A percentile compares a stretch with the other conserved stretches of the same genome.
These are phyloP conservation scores for Misgurnus anguillicaudatus DNA, from an alignment of 2,113 vertebrate genomes.

Conservation along the genomic window DNA sequence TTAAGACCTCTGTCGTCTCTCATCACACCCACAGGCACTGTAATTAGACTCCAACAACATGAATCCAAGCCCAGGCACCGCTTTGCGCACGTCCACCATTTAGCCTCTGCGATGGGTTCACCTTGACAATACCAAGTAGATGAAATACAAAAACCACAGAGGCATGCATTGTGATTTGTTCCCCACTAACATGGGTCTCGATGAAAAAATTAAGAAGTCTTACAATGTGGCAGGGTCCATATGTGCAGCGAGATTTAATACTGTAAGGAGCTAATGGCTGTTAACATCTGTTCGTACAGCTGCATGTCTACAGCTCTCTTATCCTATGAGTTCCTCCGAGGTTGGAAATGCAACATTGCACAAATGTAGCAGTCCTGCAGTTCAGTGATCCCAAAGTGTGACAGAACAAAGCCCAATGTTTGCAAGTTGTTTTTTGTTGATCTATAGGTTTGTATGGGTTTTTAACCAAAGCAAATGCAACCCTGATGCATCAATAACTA, in stretches of 20 bases:
- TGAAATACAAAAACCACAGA: not conserved
- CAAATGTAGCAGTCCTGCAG: slow-evolving; percentile 2
- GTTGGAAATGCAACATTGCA: not conserved
- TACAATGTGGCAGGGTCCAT: not conserved
- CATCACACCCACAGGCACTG: slow-evolving; percentile 27
- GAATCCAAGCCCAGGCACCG: not conserved
- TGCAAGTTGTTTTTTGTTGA: not conserved
- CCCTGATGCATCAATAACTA: too few species aligned
- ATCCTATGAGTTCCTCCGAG: slow-evolving; percentile 14
- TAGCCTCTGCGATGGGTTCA: not conserved
- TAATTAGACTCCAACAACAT: slow-evolving; percentile 35
- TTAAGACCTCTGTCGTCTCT: not conserved
- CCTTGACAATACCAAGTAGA: not conserved
- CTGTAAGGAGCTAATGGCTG: slow-evolving; percentile 28
- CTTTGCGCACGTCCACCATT: slow-evolving; percentile 9
- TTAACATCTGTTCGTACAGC: slow-evolving; percentile 38
- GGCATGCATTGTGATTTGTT: not conserved
- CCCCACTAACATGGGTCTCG: not conserved
- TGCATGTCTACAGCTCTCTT: slow-evolving; percentile 28
- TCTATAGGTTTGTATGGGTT: not conserved
- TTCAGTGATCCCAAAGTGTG: not conserved
- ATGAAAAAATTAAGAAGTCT: not conserved
- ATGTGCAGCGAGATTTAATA: slow-evolving; percentile 2
- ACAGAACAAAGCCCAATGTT: not conserved
- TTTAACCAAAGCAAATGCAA: too few species aligned